These are phyloP conservation scores for Muraenolepis orangiensis DNA, from an alignment of 2,797 vertebrate genomes.

Conservation along the genomic window DNA sequence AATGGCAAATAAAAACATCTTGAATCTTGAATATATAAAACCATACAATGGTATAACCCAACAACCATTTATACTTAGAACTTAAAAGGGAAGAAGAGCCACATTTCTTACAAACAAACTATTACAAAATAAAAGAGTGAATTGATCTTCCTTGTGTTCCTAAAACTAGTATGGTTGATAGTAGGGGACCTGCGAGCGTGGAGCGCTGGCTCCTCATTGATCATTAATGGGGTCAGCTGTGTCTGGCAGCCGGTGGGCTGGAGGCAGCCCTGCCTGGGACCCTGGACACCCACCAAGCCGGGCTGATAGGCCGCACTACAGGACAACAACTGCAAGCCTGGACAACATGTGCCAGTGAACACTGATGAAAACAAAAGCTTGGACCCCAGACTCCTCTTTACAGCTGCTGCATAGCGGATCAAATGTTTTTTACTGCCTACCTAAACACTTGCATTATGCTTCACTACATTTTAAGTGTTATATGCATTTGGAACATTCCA, in stretches of 20 bases:
- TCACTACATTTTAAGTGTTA: not conserved
- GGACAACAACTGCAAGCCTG: not conserved
- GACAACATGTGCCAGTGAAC: not conserved
- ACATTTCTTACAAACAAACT: not conserved
- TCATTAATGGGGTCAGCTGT: constrained; percentile 1
- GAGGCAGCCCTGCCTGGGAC: not conserved
- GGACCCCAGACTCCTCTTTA: not conserved
- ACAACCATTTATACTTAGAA: too few relatives aligned
- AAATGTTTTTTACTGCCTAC: not conserved
- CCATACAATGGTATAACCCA: too few relatives aligned
- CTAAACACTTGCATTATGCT: not conserved
- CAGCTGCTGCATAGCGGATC: not conserved
- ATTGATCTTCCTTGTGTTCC: not conserved
- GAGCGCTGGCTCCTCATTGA: not conserved
- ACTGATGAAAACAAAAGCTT: not conserved
- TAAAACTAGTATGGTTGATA: not conserved
- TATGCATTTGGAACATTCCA: not conserved
- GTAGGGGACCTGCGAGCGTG: not conserved
- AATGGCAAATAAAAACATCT: too few relatives aligned
- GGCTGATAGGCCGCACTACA: not conserved
- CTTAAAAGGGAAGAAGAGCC: not conserved
- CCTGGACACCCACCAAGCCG: not conserved
- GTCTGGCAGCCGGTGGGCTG: not conserved
- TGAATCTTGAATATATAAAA: too few relatives aligned
- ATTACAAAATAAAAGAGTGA: not conserved